Evolutionary conservation across 2,113 vertebrate genomes (phyloP).

Genomic region (Melanocharis versteri): DNA sequence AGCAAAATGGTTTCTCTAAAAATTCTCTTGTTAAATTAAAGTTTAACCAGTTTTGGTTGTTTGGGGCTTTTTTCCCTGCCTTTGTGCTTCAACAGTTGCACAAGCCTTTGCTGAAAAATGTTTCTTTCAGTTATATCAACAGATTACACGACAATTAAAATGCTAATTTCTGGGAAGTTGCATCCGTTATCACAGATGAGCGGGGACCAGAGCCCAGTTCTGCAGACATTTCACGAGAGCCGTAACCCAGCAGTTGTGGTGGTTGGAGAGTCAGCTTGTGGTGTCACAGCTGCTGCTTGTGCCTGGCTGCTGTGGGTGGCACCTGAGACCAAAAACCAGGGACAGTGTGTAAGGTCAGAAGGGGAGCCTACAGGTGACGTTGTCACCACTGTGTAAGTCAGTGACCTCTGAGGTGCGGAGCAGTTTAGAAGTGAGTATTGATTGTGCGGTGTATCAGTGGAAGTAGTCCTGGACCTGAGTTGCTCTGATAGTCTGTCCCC

Average conservation of each 20-base stretch:
- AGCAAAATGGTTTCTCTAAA: not conserved
- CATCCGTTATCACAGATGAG: not conserved
- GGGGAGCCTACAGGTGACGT: not conserved
- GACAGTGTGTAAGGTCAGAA: not conserved
- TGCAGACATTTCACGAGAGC: not conserved
- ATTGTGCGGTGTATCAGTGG: accelerated
- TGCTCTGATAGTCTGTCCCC: not conserved
- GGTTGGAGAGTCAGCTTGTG: not conserved
- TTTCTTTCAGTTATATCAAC: not conserved
- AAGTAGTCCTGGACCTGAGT: not conserved
- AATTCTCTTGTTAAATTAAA: not conserved
- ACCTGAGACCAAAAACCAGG: not conserved
- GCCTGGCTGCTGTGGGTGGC: not conserved
- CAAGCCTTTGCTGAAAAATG: not conserved
- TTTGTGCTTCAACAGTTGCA: not conserved
- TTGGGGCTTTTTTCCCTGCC: accelerated
- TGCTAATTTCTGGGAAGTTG: not conserved
- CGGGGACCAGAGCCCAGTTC: not conserved
- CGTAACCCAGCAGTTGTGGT: not conserved
- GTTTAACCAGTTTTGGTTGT: not conserved
- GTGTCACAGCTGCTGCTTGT: not conserved
- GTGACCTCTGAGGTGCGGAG: not conserved
- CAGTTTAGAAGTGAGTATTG: not conserved
- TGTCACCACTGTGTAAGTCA: not conserved
- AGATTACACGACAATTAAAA: not conserved